phyloP scores from a whole-genome alignment of 2,888 invertebrate genomes.

The Xestia c-nigrum region DNA sequence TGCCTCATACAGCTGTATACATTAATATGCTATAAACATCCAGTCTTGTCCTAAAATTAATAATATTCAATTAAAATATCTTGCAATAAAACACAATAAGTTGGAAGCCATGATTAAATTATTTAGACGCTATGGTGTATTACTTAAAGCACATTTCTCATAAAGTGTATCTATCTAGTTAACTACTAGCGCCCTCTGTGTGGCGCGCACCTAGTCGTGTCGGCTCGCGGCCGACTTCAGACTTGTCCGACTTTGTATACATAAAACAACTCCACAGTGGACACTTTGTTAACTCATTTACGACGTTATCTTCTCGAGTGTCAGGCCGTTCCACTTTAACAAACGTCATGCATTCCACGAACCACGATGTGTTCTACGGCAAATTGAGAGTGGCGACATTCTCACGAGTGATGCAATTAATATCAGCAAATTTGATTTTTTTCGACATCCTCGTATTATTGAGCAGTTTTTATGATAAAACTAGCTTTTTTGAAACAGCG shows the following conservation, averaged over 20 bases:
- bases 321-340: too few species aligned
- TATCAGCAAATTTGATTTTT: background rate
- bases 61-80: conserved; percentile 41
- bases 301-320: background rate
- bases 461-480: conserved; percentile 9
- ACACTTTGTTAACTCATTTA: background rate
- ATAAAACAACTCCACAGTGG: background rate
- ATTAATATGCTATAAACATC: conserved; percentile 41
- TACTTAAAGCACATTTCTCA: conserved; percentile 39
- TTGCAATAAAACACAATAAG: conserved; percentile 44
- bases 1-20: conserved; percentile 44
- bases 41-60: conserved; percentile 57
- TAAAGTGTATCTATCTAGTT: conserved; percentile 43
- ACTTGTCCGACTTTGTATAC: conserved; percentile 39
- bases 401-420: background rate
- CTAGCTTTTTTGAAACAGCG: background rate
- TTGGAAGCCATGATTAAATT: conserved; percentile 61
- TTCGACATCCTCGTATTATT: too few species aligned
- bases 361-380: too few species aligned
- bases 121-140: conserved; percentile 30
- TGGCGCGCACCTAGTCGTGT: conserved; percentile 8
- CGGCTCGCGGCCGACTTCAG: conserved; percentile 34
- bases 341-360: background rate
- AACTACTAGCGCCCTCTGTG: conserved; percentile 45
- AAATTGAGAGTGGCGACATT: background rate